A percentile compares a stretch with the other conserved stretches of the same genome.
These are phyloP conservation scores for Hemichromis elongatus DNA, from an alignment of 2,113 vertebrate species.

Conservation along the genomic window DNA sequence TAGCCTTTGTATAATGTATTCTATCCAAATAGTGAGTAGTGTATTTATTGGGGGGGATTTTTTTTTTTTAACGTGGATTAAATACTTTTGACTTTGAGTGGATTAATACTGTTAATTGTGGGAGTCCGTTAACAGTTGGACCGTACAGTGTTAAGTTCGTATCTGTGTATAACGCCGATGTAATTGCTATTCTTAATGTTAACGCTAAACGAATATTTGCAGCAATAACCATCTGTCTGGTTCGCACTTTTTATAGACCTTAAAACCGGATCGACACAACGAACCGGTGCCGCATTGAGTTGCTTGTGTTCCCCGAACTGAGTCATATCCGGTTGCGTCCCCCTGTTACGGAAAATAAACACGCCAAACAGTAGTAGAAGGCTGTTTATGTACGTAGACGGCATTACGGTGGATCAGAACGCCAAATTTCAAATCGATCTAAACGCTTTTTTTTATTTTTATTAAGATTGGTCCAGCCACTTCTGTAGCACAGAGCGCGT, in stretches of 20 bases:
- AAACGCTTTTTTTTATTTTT: neutral
- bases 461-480: neutral
- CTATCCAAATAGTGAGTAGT: too few species aligned
- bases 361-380: neutral
- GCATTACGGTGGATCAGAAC: neutral
- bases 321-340: conserved; percentile 33
- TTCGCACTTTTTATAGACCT: neutral
- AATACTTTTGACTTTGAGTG: neutral
- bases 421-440: neutral
- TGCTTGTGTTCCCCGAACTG: neutral
- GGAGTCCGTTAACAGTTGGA: neutral
- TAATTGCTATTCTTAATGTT: neutral
- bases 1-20: neutral
- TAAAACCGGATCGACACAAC: neutral
- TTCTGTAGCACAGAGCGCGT: neutral
- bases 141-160: too few species aligned
- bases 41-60: neutral
- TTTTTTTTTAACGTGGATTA: neutral
- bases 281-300: neutral
- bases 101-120: neutral
- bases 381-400: fast-evolving
- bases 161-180: neutral
- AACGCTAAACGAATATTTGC: neutral
- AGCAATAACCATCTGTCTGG: neutral
- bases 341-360: neutral